phyloP scores from a whole-genome alignment of 2,888 invertebrate genomes.

The Smittia sp. region DNA sequence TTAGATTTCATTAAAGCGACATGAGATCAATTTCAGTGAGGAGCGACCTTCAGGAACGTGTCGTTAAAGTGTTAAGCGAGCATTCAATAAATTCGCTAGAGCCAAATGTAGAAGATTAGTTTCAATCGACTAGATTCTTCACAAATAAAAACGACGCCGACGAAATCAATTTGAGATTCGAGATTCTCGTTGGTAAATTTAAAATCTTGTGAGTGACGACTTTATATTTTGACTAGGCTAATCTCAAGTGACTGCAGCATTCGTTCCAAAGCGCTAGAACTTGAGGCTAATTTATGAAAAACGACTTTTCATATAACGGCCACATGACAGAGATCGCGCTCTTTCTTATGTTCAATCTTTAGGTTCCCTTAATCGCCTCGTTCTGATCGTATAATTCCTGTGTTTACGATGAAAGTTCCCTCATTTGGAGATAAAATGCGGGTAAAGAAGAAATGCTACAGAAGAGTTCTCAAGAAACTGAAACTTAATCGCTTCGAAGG shows the following conservation, averaged over 20 bases:
- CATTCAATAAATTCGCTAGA: neutral
- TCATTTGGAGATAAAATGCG: too few species aligned
- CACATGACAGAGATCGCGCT: too few species aligned
- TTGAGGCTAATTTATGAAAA: too few species aligned
- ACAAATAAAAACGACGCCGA: too few species aligned
- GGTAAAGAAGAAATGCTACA: neutral
- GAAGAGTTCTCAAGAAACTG: constrained; percentile 3
- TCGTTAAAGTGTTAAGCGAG: neutral
- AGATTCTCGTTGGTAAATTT: neutral
- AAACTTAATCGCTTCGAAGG: constrained; percentile 6
- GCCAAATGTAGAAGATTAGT: neutral
- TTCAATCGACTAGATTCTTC: too few species aligned
- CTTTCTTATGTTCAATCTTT: too few species aligned
- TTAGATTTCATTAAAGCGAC: neutral
- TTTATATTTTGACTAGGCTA: neutral
- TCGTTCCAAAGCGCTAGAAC: too few species aligned
- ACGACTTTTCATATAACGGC: too few species aligned
- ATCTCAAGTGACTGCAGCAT: too few species aligned
- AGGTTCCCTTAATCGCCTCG: neutral
- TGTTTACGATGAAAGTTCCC: neutral
- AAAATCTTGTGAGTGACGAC: neutral
- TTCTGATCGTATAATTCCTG: neutral
- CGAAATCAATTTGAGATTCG: neutral
- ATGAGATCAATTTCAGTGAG: neutral
- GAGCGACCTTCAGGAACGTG: too few species aligned